phyloP scores from a whole-genome alignment of 2,113 vertebrate genomes.

The Tachysurus fulvidraco region DNA sequence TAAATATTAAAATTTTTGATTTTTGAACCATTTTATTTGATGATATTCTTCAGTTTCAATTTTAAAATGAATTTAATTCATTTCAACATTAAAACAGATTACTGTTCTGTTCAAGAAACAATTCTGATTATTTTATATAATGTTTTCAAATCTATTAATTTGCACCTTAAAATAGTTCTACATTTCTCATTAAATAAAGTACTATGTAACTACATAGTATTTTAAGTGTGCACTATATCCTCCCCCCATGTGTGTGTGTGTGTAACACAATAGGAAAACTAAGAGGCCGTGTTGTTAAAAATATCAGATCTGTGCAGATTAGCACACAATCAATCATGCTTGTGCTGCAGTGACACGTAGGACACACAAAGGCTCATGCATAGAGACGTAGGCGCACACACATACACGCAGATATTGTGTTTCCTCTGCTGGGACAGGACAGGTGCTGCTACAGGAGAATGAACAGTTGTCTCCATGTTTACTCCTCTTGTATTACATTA shows the following conservation, averaged over 20 bases:
- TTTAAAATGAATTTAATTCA: background rate
- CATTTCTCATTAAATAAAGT: background rate
- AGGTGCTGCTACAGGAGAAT: slow-evolving; percentile 18
- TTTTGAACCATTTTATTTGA: background rate
- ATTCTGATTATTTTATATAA: background rate
- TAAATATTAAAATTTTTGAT: background rate
- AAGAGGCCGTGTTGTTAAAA: slow-evolving; percentile 1
- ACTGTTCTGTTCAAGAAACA: background rate
- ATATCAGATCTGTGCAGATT: slow-evolving; percentile 18
- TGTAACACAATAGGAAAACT: background rate
- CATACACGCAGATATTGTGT: slow-evolving; percentile 20
- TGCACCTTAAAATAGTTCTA: too few relatives aligned
- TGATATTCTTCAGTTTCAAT: background rate
- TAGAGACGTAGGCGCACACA: background rate
- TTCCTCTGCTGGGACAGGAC: slow-evolving; percentile 13
- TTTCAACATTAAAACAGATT: background rate
- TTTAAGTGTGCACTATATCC: background rate
- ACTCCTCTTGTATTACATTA: slow-evolving; percentile 40
- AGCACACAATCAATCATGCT: slow-evolving; percentile 28
- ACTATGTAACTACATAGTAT: background rate
- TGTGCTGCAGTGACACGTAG: background rate
- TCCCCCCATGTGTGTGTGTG: background rate
- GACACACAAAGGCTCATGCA: slow-evolving; percentile 13
- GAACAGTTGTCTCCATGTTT: background rate
- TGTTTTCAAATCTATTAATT: background rate